Percentiles rank a stretch among this genome's conserved stretches.
phyloP scores from a whole-genome alignment of 1,140 invertebrate genomes.

The Apocrypta bakeri region DNA sequence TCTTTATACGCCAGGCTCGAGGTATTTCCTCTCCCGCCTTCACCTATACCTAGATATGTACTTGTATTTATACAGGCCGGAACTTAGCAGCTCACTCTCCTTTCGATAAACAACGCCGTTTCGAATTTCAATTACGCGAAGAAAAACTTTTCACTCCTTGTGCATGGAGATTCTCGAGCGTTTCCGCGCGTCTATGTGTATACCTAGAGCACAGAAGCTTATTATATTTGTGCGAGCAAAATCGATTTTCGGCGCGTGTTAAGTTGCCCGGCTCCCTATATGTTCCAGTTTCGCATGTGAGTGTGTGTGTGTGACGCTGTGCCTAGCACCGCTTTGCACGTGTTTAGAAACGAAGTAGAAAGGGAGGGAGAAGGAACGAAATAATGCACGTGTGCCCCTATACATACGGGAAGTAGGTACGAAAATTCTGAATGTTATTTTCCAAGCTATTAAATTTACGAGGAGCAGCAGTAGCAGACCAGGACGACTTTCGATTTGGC shows the following conservation, averaged over 20 bases:
- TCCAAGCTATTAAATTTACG: slow-evolving; percentile 32
- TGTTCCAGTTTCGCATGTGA: no score
- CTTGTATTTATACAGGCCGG: no score
- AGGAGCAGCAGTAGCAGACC: background rate
- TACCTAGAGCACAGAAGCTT: no score
- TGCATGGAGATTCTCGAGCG: no score
- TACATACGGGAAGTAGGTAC: background rate
- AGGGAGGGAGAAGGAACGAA: background rate
- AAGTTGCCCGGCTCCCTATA: no score
- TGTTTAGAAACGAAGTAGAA: background rate
- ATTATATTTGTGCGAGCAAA: no score
- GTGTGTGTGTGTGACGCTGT: background rate
- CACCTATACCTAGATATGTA: background rate
- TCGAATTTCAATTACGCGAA: no score
- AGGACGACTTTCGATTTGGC: slow-evolving; percentile 21
- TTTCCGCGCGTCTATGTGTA: no score
- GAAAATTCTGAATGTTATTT: slow-evolving; percentile 35
- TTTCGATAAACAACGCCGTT: no score
- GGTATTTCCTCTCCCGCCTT: background rate
- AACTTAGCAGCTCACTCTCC: no score
- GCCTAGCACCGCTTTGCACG: background rate
- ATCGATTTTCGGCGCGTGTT: no score
- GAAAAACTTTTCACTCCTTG: no score
- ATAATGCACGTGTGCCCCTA: background rate
- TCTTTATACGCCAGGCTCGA: slow-evolving; percentile 28